Evolutionary conservation across 2,797 vertebrate species (phyloP).

Genomic region (Poecilia gillii): DNA sequence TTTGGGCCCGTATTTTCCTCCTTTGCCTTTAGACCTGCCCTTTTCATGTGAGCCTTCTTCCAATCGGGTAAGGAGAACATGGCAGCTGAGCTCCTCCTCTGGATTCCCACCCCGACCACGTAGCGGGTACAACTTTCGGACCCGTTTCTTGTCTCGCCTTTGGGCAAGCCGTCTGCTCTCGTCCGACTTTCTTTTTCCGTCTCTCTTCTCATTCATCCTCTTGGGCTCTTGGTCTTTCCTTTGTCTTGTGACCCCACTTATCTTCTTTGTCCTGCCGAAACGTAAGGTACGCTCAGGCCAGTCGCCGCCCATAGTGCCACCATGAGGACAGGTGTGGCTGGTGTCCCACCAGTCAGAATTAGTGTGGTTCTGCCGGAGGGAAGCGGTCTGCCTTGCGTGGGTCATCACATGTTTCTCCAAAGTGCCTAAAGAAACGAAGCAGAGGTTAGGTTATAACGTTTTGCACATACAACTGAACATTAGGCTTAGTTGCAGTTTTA

Average conservation of each 20-base stretch:
- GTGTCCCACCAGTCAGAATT: slow-evolving; percentile 67
- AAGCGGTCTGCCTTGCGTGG: slow-evolving; percentile 81
- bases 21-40: slow-evolving; percentile 37
- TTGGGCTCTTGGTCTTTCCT: slow-evolving; percentile 52
- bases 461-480: neutral
- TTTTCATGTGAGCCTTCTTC: slow-evolving; percentile 73
- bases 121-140: slow-evolving; percentile 90
- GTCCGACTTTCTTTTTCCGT: slow-evolving; percentile 24
- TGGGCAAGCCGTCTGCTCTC: slow-evolving; percentile 53
- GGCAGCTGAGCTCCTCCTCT: slow-evolving; percentile 87
- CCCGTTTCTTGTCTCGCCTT: slow-evolving; percentile 67
- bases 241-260: slow-evolving; percentile 53
- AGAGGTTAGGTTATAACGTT: slow-evolving; percentile 30
- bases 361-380: slow-evolving; percentile 65
- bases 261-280: slow-evolving; percentile 79
- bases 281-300: slow-evolving; percentile 74
- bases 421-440: slow-evolving; percentile 61
- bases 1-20: slow-evolving; percentile 43
- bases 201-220: slow-evolving; percentile 49
- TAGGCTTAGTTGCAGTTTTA: neutral
- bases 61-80: slow-evolving; percentile 90
- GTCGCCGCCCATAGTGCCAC: slow-evolving; percentile 75
- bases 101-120: slow-evolving; percentile 82
- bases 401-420: slow-evolving; percentile 85
- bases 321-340: slow-evolving; percentile 75